Evolutionary conservation across 2,888 invertebrate genomes (phyloP).

Genomic region (Catocala nupta): DNA sequence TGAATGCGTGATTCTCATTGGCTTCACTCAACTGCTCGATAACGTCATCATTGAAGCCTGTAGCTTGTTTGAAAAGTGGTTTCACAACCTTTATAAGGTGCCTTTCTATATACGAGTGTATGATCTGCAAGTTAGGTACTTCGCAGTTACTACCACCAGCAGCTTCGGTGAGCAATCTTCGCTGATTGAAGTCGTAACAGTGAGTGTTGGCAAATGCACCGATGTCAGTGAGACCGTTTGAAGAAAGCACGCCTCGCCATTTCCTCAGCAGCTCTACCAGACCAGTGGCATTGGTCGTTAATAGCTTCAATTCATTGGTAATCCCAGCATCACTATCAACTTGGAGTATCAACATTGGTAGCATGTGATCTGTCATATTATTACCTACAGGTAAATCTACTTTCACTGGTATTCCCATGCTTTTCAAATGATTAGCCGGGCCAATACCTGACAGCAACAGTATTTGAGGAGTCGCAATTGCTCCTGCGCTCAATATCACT

Average conservation of each 20-base stretch:
- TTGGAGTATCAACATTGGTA: constrained; percentile 56
- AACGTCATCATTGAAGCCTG: constrained; percentile 48
- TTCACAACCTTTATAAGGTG: constrained; percentile 42
- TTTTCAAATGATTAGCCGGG: constrained; percentile 58
- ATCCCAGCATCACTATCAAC: constrained; percentile 50
- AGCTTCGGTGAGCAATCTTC: constrained; percentile 49
- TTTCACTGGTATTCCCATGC: constrained; percentile 56
- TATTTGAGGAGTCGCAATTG: constrained; percentile 69
- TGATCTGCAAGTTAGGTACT: constrained; percentile 64
- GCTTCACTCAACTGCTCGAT: constrained; percentile 54
- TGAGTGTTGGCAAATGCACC: constrained; percentile 62
- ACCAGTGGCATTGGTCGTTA: constrained; percentile 29
- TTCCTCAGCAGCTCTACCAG: constrained; percentile 46
- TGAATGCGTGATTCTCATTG: constrained; percentile 54
- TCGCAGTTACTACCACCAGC: constrained; percentile 57
- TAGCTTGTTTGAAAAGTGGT: constrained; percentile 38
- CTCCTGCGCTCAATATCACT: constrained; percentile 71
- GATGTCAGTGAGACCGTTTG: constrained; percentile 66
- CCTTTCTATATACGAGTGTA: constrained; percentile 59
- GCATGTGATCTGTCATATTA: constrained; percentile 65
- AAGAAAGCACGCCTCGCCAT: constrained; percentile 60
- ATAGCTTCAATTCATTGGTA: constrained; percentile 17
- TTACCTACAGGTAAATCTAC: constrained; percentile 68
- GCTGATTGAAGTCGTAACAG: constrained; percentile 62
- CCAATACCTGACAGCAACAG: constrained; percentile 74